Percentiles rank a stretch among this genome's conserved stretches.
Evolutionary conservation across 2,888 invertebrate genomes (phyloP).

Genomic region (Platycheirus albimanus): DNA sequence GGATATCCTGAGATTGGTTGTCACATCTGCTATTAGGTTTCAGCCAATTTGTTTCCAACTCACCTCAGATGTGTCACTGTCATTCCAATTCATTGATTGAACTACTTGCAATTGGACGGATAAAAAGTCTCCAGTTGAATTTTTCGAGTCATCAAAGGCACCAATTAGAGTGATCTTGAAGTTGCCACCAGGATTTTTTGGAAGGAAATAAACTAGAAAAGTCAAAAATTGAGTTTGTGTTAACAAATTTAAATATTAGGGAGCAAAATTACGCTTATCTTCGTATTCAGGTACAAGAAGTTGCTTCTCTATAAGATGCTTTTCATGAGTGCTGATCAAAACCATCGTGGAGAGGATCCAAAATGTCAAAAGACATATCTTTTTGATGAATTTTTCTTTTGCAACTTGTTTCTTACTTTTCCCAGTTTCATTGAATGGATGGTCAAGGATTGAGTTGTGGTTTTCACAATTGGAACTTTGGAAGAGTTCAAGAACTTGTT

Average conservation of each 20-base stretch:
- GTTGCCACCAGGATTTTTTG: constrained; percentile 79
- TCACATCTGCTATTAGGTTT: background rate
- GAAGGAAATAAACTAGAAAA: constrained; percentile 76
- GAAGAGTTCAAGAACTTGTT: background rate
- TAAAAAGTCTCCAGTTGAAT: constrained; percentile 76
- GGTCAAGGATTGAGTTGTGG: constrained; percentile 76
- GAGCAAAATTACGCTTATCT: constrained; percentile 78
- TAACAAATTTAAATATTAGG: background rate
- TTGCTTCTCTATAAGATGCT: constrained; percentile 80
- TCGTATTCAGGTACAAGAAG: constrained; percentile 79
- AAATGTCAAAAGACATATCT: constrained; percentile 78
- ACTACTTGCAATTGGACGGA: constrained; percentile 79
- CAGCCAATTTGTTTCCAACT: background rate
- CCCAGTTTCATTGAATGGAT: constrained; percentile 76
- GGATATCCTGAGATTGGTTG: constrained; percentile 76
- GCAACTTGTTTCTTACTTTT: constrained; percentile 77
- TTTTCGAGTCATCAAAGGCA: constrained; percentile 76
- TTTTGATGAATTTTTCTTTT: constrained; percentile 77
- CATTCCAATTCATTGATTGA: constrained; percentile 68
- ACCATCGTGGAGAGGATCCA: constrained; percentile 79
- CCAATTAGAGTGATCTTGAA: constrained; percentile 79
- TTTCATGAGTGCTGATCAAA: constrained; percentile 80
- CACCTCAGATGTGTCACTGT: constrained; percentile 76
- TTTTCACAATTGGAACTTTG: constrained; percentile 79
- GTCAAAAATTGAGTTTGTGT: background rate